phyloP scores from a whole-genome alignment of 1,140 invertebrate species.

The Artemia franciscana region DNA sequence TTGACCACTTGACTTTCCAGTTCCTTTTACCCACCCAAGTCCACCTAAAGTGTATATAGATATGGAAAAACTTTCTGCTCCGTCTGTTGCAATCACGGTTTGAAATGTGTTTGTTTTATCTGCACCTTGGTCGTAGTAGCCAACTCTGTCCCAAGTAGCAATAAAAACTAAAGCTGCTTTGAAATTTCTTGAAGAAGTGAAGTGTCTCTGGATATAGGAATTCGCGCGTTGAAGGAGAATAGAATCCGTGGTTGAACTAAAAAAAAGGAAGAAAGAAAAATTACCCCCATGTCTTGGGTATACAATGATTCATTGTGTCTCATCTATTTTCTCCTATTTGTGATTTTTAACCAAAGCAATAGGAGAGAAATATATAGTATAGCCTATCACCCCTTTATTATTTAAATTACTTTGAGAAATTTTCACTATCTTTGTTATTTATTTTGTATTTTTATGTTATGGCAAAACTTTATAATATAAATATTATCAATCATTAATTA shows the following conservation, averaged over 20 bases:
- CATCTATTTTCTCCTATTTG: no score
- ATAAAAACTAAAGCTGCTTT: constrained; percentile 37
- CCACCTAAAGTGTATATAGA: constrained; percentile 65
- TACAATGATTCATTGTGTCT: no score
- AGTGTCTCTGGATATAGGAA: constrained; percentile 38
- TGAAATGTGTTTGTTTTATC: constrained; percentile 54
- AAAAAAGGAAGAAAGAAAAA: constrained; percentile 10
- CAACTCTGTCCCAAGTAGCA: constrained; percentile 48
- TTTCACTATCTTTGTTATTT: no score
- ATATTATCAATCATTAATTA: no score
- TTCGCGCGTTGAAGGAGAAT: constrained; percentile 36
- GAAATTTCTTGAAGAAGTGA: constrained; percentile 39
- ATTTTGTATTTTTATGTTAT: no score
- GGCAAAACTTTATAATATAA: no score
- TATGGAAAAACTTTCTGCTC: constrained; percentile 51
- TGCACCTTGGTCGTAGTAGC: constrained; percentile 30
- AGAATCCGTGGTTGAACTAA: constrained; percentile 38
- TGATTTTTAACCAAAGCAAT: no score
- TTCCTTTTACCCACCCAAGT: constrained; percentile 68
- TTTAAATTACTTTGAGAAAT: no score
- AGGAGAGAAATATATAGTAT: no score
- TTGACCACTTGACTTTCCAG: constrained; percentile 30
- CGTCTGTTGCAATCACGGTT: constrained; percentile 56
- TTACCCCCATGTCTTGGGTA: no score
- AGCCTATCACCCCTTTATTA: no score